These are phyloP conservation scores for Choloepus didactylus DNA, from an alignment of 2,797 vertebrate genomes.

Conservation along the genomic window DNA sequence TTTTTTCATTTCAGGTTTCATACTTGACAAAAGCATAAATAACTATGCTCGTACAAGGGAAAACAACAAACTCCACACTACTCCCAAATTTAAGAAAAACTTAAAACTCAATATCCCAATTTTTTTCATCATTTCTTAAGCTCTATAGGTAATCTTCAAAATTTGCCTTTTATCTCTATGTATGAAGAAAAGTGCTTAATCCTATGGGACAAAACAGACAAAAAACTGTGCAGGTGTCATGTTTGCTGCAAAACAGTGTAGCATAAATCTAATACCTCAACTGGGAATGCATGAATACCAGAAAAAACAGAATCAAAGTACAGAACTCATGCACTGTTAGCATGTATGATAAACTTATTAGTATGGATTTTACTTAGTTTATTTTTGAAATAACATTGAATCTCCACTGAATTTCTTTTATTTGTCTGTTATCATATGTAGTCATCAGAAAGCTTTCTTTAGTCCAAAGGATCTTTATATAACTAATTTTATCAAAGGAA, in stretches of 20 bases:
- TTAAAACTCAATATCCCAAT: constrained; percentile 61
- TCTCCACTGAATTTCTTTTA: constrained; percentile 84
- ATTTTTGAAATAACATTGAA: constrained; percentile 79
- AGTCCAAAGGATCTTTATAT: constrained; percentile 83
- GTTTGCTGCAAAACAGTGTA: constrained; percentile 79
- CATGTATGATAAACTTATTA: constrained; percentile 85
- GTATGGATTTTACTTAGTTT: constrained; percentile 82
- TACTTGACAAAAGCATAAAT: constrained; percentile 7
- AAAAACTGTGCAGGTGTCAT: constrained; percentile 75
- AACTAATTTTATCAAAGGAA: constrained; percentile 87
- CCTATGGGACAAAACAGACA: constrained; percentile 59
- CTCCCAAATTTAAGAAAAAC: constrained; percentile 50
- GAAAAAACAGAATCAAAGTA: constrained; percentile 55
- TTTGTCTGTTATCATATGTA: constrained; percentile 86
- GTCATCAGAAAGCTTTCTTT: constrained; percentile 85
- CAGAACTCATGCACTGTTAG: constrained; percentile 70
- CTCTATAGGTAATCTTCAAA: constrained; percentile 74
- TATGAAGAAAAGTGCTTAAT: constrained; percentile 64
- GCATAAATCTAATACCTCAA: constrained; percentile 83
- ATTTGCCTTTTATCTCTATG: constrained; percentile 72
- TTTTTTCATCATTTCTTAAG: constrained; percentile 60
- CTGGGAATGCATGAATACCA: constrained; percentile 69
- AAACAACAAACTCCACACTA: neutral
- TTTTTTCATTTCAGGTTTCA: constrained; percentile 19
- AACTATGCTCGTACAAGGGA: neutral